A percentile compares a stretch with the other conserved stretches of the same genome.
These are phyloP conservation scores for Dolichoris vasculosae DNA, from an alignment of 1,140 invertebrate genomes.

Conservation along the genomic window DNA sequence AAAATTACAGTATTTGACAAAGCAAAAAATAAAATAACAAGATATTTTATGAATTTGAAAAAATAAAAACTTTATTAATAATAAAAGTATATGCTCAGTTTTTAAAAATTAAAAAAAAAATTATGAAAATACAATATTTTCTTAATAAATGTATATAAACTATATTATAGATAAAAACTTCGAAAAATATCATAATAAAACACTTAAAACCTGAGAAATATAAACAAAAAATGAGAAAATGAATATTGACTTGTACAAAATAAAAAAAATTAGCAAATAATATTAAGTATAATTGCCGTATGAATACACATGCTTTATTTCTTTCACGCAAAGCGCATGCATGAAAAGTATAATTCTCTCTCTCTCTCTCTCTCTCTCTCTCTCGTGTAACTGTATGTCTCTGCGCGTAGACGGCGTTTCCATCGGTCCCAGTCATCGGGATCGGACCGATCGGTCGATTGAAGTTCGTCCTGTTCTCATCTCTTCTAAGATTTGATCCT, in stretches of 20 bases:
- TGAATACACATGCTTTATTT: neutral
- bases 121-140: neutral
- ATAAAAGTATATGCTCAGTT: too few relatives aligned
- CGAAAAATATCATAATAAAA: neutral
- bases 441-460: conserved; percentile 63
- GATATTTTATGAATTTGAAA: neutral
- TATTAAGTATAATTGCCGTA: neutral
- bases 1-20: neutral
- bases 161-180: too few relatives aligned
- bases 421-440: conserved; percentile 61
- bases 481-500: neutral
- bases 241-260: too few relatives aligned
- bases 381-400: neutral
- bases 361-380: neutral
- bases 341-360: neutral
- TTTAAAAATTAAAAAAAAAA: neutral
- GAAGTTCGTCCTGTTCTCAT: conserved; percentile 11
- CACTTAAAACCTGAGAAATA: neutral
- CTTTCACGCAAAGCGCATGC: neutral
- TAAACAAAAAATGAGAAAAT: neutral
- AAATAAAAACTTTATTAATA: neutral
- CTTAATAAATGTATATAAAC: neutral
- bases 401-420: conserved; percentile 18
- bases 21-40: neutral
- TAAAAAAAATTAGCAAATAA: neutral